phyloP scores from a whole-genome alignment of 2,888 invertebrate species.

The Gastracanthus pulcherrimus region DNA sequence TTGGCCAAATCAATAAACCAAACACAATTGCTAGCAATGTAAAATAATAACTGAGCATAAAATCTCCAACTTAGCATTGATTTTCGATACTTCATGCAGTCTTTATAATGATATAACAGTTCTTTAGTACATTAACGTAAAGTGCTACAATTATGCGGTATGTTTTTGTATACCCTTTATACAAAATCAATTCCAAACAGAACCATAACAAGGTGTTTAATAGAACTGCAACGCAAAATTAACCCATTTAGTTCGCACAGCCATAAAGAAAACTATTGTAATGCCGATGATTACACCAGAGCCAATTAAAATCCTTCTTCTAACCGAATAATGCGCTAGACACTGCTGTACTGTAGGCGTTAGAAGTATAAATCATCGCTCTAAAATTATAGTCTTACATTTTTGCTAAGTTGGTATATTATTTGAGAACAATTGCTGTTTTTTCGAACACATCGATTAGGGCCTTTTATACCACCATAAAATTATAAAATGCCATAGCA shows the following conservation, averaged over 20 bases:
- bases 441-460: slow-evolving; percentile 13
- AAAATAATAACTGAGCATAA: too few species aligned
- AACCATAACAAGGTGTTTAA: slow-evolving; percentile 8
- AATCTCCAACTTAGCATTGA: too few species aligned
- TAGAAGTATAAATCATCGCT: slow-evolving; percentile 43
- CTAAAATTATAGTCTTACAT: slow-evolving; percentile 42
- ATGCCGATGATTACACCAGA: slow-evolving; percentile 16
- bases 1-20: too few species aligned
- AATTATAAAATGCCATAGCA: slow-evolving; percentile 20
- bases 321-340: slow-evolving; percentile 15
- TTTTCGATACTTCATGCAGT: too few species aligned
- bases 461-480: slow-evolving; percentile 17
- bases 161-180: too few species aligned
- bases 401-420: slow-evolving; percentile 40
- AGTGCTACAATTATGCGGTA: too few species aligned
- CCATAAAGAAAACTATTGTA: slow-evolving; percentile 11
- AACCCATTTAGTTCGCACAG: not conserved
- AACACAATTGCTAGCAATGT: too few species aligned
- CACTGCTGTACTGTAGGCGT: slow-evolving; percentile 15
- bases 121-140: too few species aligned
- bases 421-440: slow-evolving; percentile 39
- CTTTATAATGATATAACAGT: too few species aligned
- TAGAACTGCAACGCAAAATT: not conserved
- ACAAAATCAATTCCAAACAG: too few species aligned
- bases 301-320: slow-evolving; percentile 41